Percentiles rank a stretch among this genome's conserved stretches.
phyloP scores from a whole-genome alignment of 2,113 vertebrate species.

The Pantherophis guttatus region DNA sequence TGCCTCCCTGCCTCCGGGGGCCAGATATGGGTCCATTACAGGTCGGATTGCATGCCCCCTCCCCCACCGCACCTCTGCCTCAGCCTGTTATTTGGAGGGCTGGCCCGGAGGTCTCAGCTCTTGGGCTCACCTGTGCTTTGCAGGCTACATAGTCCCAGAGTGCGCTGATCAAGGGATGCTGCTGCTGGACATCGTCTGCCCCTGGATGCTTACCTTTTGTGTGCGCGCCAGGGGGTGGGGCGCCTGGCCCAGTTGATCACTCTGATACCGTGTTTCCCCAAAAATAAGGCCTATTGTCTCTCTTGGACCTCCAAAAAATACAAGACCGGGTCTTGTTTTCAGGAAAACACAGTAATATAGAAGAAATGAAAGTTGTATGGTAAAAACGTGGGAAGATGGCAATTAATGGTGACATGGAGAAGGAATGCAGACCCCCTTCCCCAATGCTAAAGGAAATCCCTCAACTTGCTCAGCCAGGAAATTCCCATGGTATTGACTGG shows the following conservation, averaged over 20 bases:
- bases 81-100: background rate
- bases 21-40: no score
- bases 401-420: background rate
- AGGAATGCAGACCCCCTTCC: background rate
- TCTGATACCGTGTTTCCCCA: no score
- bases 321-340: no score
- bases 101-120: background rate
- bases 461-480: background rate
- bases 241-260: background rate
- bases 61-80: background rate
- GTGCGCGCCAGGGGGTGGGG: no score
- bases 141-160: background rate
- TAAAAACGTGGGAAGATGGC: background rate
- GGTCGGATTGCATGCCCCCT: background rate
- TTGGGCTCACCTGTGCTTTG: background rate
- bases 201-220: background rate
- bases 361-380: background rate
- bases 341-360: background rate
- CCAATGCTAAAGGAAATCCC: background rate
- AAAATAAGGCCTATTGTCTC: no score
- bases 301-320: no score
- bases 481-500: background rate
- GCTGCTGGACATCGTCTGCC: background rate
- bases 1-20: slow-evolving; percentile 74
- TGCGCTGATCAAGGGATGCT: background rate